phyloP scores from a whole-genome alignment of 2,797 vertebrate species.

The Pyrrhura leucotis region DNA sequence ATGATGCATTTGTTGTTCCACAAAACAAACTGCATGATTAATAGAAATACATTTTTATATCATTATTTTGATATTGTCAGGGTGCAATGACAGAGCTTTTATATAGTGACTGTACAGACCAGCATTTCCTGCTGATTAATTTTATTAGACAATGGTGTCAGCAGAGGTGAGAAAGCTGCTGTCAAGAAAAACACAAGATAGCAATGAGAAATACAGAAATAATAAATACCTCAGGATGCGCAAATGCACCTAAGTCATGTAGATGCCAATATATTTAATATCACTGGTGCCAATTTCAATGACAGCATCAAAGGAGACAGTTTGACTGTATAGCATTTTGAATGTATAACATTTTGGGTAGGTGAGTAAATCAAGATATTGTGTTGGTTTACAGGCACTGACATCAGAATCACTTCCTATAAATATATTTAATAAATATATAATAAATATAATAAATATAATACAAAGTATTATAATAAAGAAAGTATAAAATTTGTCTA shows the following conservation, averaged over 20 bases:
- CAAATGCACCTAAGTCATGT: neutral
- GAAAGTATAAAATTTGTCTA: neutral
- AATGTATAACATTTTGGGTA: neutral
- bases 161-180: slow-evolving; percentile 3
- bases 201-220: neutral
- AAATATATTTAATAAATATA: neutral
- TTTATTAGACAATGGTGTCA: neutral
- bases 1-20: neutral
- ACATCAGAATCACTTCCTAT: neutral
- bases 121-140: slow-evolving; percentile 28
- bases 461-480: neutral
- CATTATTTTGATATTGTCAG: neutral
- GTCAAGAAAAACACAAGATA: neutral
- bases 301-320: neutral
- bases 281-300: neutral
- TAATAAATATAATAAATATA: neutral
- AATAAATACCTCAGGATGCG: neutral
- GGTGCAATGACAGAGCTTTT: neutral
- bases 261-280: neutral
- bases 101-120: neutral
- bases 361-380: neutral
- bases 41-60: neutral
- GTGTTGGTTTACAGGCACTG: neutral
- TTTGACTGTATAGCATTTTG: neutral
- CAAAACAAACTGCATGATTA: neutral